Evolutionary conservation across 2,888 invertebrate species (phyloP), one percentile per base, ranked within the genome.

Genomic region (Gymnocheta viridis): DNA sequence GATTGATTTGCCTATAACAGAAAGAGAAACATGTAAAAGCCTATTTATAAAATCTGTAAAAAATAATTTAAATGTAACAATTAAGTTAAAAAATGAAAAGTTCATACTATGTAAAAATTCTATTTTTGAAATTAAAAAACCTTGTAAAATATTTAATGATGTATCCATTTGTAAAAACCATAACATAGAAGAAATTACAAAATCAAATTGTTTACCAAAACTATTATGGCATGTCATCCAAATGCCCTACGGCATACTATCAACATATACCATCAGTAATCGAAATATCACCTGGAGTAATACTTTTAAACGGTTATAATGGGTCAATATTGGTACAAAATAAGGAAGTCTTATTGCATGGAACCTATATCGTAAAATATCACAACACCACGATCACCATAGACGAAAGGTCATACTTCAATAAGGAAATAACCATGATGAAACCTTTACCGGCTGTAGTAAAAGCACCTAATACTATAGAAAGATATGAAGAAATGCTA

Each of bases 1-100:
- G 41, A 10, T 83, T n/a, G 62, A 58, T 35, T 67, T 86, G 58
- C 86, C 85, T 14, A 70, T 56, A 17, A 82, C 74, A 12, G 49
- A 66, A 29, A 47, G 64, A 54, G 60, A 85, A 62, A 67, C 51
- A 0, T 69, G 67, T 27, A 69, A 12, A 51, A 38, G 27, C 24
- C 9, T 72, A 7, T 60, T 60, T 22, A 47, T 58, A 47, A 60
- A 58, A 32, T 9, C 58, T 9, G 58, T 72, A 14, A 72, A 58
- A 72, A 60, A 29, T 1, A 10, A 44, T n/a, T n/a, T n/a, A 2
- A 70, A 58, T 6, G 29, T 56, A 19, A 32, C 44, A 0, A 29
- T 70, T 44, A 70, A 70, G 19, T 19, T 70, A 12, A 6, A 19
- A 1, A 49, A 35, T 51, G n/a, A 35, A 24, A 67, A 51, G 24